Evolutionary conservation across 1,140 invertebrate species (phyloP).

Genomic region (Pogonognathellus flavescens): DNA sequence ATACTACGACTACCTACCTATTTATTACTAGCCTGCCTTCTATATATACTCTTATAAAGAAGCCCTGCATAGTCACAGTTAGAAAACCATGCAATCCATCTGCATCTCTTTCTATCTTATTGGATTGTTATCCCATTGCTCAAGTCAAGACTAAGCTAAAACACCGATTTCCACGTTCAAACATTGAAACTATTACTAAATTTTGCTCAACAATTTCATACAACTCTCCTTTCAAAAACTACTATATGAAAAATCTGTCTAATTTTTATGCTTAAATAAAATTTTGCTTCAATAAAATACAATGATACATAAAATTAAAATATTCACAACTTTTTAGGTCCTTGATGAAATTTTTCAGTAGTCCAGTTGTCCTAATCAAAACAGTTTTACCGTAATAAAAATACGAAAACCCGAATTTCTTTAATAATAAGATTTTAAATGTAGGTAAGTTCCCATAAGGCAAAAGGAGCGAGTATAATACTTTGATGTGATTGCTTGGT

Average conservation of each 20-base stretch:
- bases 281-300: too few species aligned
- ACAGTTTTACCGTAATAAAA: too few species aligned
- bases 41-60: not conserved
- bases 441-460: not conserved
- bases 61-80: not conserved
- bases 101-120: conserved; percentile 42
- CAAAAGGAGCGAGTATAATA: not conserved
- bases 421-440: too few species aligned
- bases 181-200: too few species aligned
- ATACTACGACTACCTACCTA: not conserved
- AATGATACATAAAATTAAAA: too few species aligned
- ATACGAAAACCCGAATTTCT: not conserved
- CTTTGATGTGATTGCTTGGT: conserved; percentile 8
- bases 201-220: too few species aligned
- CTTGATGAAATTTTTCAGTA: too few species aligned
- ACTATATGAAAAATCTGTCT: too few species aligned
- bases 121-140: conserved; percentile 48
- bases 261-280: too few species aligned
- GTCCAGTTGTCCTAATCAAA: too few species aligned
- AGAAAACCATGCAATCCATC: conserved; percentile 29
- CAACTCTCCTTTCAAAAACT: too few species aligned
- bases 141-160: not conserved
- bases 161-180: not conserved
- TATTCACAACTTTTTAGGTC: too few species aligned
- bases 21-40: not conserved